Base-by-base conservation (phyloP, 2,113 vertebrate species). In the Rhinolophus ferrumequinum region DNA sequence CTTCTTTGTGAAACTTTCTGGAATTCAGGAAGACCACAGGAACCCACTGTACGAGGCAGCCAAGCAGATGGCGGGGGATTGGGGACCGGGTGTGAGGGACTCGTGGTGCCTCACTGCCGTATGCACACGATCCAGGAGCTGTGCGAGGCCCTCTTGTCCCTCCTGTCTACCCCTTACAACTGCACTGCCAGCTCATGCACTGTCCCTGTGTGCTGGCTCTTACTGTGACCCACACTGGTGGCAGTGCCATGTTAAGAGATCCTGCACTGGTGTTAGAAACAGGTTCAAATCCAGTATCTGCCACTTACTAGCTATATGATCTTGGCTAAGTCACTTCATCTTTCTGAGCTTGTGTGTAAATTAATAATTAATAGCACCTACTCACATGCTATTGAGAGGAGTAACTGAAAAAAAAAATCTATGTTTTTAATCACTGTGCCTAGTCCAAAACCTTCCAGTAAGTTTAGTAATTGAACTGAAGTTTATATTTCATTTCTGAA, bases 401-500 rank as follows among this genome's bases (percentile, higher is more conserved):
- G 22, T 58, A 41, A 66, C 11, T 70, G 28, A 87, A 83, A 35
- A 50, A 50, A 50, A 8, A 72, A 21, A 16, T 85, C 87, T 70
- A 16, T 47, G n/a, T 81, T 79, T 79, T 77, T 79, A 30, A 44
- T 84, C 52, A 73, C 18, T 64, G 24, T 64, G 15, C 58, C 76
- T 88, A 10, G 28, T 64, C 60, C 67, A 76, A 22, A 92, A 77
- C 47, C 60, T 94, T 93, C 76, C 22, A 19, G 47, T 66, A 80
- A 83, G n/a, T 70, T 93, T 67, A 15, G 10, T 81, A 85, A 84
- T 88, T 94, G 70, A 79, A 56, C 47, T 81, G 52, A 77, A 60
- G 22, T 77, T 93, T 88, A 38, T 35, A 60, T 94, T 95, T 94
- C 38, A 41, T 94, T 93, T 98, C 54, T 35, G 70, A 96, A 95